Base-by-base conservation (phyloP, 2,888 invertebrate species). In the Plemyria rubiginata region DNA sequence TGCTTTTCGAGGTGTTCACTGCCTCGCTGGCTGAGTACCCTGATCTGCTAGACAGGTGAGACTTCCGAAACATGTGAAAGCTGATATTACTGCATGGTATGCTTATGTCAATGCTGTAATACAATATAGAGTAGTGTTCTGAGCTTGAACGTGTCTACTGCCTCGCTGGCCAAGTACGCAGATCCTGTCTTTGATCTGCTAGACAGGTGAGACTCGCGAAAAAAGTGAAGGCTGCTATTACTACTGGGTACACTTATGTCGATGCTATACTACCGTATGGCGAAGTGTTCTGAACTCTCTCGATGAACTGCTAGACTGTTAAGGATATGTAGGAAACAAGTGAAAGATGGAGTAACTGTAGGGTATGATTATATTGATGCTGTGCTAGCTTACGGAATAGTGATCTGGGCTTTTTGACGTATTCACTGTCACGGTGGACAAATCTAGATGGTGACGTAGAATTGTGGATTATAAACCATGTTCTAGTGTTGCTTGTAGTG, bases 171-270 rank as follows among this genome's bases (percentile, higher is more conserved):
- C 67, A 99, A 99, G 96, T 99, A 99, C 94, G 99, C 99, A 72
- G 99, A 99, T 94, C 99, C 99, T 41, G 99, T 99, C 73, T 99
- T 99, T 63, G 99, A 99, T 94, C 94, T 99, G 79, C 94, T 99
- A 76, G 99, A 99, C 94, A 94, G 95, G 94, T 94, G 40, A 60
- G 60, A 16, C 36, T 41, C 15, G 15, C 13, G 1, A 13, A 41
- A 41, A 7, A 41, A 41, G 11, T 41, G 13, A 43, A 48, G n/a
- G 12, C 48, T 48, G 48, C n/a, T 4, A 48, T 36, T 13, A 22
- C 13, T n/a, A 4, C 22, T 15, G 28, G 13, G 12, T 6, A 11
- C 7, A 4, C 1, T 46, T 46, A 11, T 45, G 43, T 11, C 16
- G 11, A 45, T 45, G 45, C 45, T 22, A 22, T 46, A 11, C 13